Evolutionary conservation across 2,888 invertebrate genomes (phyloP), one percentile per base, ranked within the genome.

Genomic region (Melipona beecheii): DNA sequence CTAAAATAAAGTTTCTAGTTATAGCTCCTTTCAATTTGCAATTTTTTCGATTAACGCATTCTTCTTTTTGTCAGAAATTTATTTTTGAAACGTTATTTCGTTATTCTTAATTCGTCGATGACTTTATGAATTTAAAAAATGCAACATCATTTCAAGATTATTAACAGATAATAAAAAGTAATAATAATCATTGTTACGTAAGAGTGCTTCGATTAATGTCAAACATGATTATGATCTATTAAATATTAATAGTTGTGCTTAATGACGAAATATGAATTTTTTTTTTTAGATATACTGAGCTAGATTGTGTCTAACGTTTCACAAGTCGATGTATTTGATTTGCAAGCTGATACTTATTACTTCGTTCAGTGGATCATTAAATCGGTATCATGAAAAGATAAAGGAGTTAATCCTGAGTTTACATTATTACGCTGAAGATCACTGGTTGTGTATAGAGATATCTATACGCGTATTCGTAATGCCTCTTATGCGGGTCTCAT

Each of bases 401-500:
- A 64, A 81, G 76, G 64, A 75, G 72, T 73, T 75, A 76, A 80
- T 80, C 58, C n/a, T 24, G 31, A 73, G 62, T 75, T 84, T 66
- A 74, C 65, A 62, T 78, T 78, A 75, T 56, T 75, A 21, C 64
- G 36, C 43, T 87, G 83, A 81, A 81, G 87, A 80, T 78, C 75
- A 54, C 74, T 52, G 77, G 75, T 66, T 58, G 52, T 69, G 75
- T 54, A 75, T 78, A 75, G 75, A 27, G 58, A 75, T 71, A 72
- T 75, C 66, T 79, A 72, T 73, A 78, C 77, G 75, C 75, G 75
- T 68, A 73, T 73, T 75, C 72, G 76, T 86, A 82, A 85, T 88
- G 70, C 76, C 88, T 78, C 83, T 88, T 86, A 85, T 86, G 80
- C 88, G 88, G 88, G 86, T 86, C 71, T 85, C 78, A 86, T 86